Evolutionary conservation across 2,797 vertebrate genomes (phyloP).

Genomic region (Arremon brunneinucha): DNA sequence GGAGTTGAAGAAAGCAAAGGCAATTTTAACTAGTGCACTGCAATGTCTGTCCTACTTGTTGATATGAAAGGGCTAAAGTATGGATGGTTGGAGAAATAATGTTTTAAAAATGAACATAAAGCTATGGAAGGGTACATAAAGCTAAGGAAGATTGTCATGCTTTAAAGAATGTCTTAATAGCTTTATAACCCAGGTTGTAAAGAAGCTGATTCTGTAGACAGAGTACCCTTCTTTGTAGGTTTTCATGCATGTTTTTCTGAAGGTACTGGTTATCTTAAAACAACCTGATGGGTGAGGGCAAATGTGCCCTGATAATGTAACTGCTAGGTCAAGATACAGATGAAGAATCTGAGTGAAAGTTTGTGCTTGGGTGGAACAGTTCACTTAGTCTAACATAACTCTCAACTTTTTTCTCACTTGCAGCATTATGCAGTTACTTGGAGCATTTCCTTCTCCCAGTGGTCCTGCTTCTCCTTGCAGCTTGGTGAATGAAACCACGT

Average conservation of each 20-base stretch:
- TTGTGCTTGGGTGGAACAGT: not conserved
- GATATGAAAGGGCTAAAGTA: not conserved
- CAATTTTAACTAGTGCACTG: not conserved
- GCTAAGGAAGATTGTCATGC: not conserved
- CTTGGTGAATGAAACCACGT: constrained; percentile 91
- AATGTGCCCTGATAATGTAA: not conserved
- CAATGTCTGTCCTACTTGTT: not conserved
- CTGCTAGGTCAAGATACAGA: not conserved
- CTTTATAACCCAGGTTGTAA: not conserved
- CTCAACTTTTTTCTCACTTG: not conserved
- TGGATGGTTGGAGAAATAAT: not conserved
- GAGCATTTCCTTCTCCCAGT: constrained; percentile 93
- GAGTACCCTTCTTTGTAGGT: not conserved
- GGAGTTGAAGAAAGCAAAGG: not conserved
- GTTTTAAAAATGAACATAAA: not conserved
- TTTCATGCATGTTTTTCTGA: not conserved
- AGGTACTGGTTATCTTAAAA: not conserved
- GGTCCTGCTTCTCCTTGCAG: constrained; percentile 94
- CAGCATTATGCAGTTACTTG: constrained; percentile 96
- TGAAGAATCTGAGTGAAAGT: not conserved
- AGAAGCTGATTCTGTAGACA: not conserved
- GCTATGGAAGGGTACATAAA: not conserved
- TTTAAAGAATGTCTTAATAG: not conserved
- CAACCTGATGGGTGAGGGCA: not conserved
- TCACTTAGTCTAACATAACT: not conserved